These are phyloP conservation scores for Penaeus chinensis DNA, from an alignment of 1,140 invertebrate genomes.

Conservation along the genomic window DNA sequence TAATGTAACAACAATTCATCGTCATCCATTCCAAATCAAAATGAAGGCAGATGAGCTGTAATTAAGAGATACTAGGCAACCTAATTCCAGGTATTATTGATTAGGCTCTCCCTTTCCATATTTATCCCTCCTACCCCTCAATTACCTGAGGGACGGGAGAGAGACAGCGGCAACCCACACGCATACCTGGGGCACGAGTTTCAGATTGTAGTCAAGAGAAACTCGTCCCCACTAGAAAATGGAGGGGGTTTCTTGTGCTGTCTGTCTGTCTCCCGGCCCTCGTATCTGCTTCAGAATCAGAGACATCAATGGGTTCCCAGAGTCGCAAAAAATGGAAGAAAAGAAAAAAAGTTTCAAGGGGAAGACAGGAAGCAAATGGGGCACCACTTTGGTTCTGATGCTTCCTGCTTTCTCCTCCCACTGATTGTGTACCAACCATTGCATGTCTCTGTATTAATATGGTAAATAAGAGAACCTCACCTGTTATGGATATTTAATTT, in stretches of 20 bases:
- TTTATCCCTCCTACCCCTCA: constrained; percentile 47
- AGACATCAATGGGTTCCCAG: constrained; percentile 55
- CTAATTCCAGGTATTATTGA: constrained; percentile 60
- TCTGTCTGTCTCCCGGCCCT: constrained; percentile 32
- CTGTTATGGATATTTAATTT: constrained; percentile 46
- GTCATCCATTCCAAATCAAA: constrained; percentile 62
- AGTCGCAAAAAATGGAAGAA: constrained; percentile 6
- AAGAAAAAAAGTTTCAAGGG: constrained; percentile 13
- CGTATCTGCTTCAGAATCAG: constrained; percentile 40
- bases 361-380: constrained; percentile 36
- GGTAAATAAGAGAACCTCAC: constrained; percentile 53
- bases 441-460: constrained; percentile 55
- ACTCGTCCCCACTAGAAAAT: constrained; percentile 32
- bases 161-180: constrained; percentile 36
- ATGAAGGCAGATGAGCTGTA: constrained; percentile 61
- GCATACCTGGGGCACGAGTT: constrained; percentile 23
- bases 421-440: constrained; percentile 52
- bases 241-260: constrained; percentile 39
- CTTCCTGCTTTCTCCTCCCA: constrained; percentile 38
- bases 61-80: constrained; percentile 58
- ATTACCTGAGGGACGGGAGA: constrained; percentile 35
- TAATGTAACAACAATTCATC: constrained; percentile 59
- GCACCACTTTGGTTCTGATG: constrained; percentile 22
- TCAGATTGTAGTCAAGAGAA: constrained; percentile 35
- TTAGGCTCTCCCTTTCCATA: constrained; percentile 57